Percentiles rank a stretch among this genome's conserved stretches.
Conservation (phyloP, 2,797 vertebrate genomes). For the Enteromius paludinosus region DNA sequence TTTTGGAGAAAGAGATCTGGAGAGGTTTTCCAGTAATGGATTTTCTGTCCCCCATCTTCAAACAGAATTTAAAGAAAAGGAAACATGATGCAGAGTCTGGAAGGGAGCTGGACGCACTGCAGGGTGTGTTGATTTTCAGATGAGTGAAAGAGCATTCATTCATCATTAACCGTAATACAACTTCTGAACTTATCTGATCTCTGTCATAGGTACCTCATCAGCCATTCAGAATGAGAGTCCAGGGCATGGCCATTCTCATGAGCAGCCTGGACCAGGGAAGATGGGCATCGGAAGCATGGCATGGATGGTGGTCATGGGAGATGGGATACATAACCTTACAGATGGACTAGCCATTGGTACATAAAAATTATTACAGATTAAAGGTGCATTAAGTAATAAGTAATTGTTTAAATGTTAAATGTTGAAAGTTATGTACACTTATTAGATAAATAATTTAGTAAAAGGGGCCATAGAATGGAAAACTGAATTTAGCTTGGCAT, state of each 20-base stretch:
- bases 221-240: conserved; percentile 44
- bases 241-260: conserved; percentile 71
- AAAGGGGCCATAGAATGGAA: too few species aligned
- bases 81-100: conserved; percentile 40
- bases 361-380: conserved; percentile 1
- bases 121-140: conserved; percentile 51
- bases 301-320: conserved; percentile 86
- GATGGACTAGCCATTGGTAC: conserved; percentile 85
- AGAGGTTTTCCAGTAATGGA: background rate
- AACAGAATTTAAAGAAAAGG: conserved; percentile 55
- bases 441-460: background rate
- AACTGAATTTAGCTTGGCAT: too few species aligned
- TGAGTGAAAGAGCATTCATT: conserved; percentile 10
- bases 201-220: conserved; percentile 37
- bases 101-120: conserved; percentile 48
- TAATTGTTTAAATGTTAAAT: background rate
- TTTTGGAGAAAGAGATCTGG: background rate
- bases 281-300: conserved; percentile 66
- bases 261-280: conserved; percentile 27
- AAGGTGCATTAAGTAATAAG: background rate
- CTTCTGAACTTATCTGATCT: background rate
- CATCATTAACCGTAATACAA: background rate
- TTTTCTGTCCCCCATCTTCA: background rate
- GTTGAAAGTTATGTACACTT: background rate
- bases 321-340: conserved; percentile 84